Evolutionary conservation across 2,797 vertebrate genomes (phyloP), one percentile per base, ranked within the genome.

Genomic region (Falco columbarius): DNA sequence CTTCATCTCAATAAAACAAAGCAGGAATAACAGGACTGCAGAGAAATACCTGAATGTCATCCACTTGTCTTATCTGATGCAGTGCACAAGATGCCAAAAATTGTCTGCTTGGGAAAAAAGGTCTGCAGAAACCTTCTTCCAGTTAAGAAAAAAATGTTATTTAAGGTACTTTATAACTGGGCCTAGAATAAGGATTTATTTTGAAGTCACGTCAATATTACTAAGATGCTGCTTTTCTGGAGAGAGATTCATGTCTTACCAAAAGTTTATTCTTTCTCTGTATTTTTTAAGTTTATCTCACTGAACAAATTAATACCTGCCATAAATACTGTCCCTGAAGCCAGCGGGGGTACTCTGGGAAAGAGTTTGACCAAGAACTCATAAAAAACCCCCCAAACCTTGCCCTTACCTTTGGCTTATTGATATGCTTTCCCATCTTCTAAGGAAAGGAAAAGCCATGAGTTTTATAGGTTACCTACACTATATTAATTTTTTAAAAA

Each of bases 21-120:
- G 90, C 90, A 81, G 90, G 95, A 91, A 86, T 86, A 95, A 95
- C 76, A 96, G 61, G 65, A 85, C 30, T 71, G 77, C 34, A 54
- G 84, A 89, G 90, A 95, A 94, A 77, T 85, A 87, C 59, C 63
- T 80, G 83, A 95, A 59, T 10, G 44, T 66, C 74, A 77, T 73
- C 46, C 46, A 15, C 42, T 89, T 66, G 30, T 86, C 89, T 86
- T 83, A 85, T 73, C 81, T 83, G 86, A 93, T 87, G 65, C 46
- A 74, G 32, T 17, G 22, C 42, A 24, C 38, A 72, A 77, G 61
- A 90, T 51, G 14, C 23, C 62, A 82, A 77, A 92, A 87, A 74
- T n/a, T 76, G 38, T 56, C 55, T 76, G 42, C 91, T 86, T 58
- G 49, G 38, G 70, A 73, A 83, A 82, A 77, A 85, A 77, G 6